Evolutionary conservation across 1,140 invertebrate genomes (phyloP), one percentile per base, ranked within the genome.

Genomic region (Drosophila bocki): DNA sequence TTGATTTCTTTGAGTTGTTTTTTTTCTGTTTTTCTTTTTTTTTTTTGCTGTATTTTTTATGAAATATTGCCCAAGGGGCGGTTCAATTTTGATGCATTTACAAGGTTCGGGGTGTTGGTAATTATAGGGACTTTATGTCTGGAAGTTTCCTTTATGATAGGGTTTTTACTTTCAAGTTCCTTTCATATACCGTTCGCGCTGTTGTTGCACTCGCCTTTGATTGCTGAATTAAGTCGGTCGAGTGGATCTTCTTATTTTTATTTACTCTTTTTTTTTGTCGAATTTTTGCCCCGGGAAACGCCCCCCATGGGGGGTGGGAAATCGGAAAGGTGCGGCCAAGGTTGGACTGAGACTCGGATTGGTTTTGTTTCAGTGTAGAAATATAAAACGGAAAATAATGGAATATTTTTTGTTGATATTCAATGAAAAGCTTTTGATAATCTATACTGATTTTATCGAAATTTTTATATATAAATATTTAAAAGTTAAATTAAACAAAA

Each of bases 71-170:
- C 83, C 56, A 64, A 75, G 64, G 91, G 91, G 86, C 91, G 91
- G 91, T 76, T 80, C 91, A 82, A 91, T 92, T 88, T 92, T 81
- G 91, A 85, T 91, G 91, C 91, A 92, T 92, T 91, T 91, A 92
- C 86, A 88, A 72, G 75, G 74, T 91, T 85, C 90, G 86, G 91
- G 91, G 91, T 92, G 91, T 92, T 87, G 91, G 91, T 92, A 92
- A 92, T 92, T 92, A 92, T 92, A 92, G 91, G 91, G 91, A 88
- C 83, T 92, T 92, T 92, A 92, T 92, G 91, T 92, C 91, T 92
- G 91, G 59, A 87, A 78, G 83, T 84, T 88, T 91, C 79, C 78
- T 88, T 81, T 84, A 85, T 87, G 81, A 87, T 67, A 62, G 58
- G 53, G 67, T 77, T 82, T 80, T 87, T 80, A 77, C 68, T 70